Evolutionary conservation across 2,888 invertebrate genomes (phyloP).

Genomic region (Neoascia interrupta): DNA sequence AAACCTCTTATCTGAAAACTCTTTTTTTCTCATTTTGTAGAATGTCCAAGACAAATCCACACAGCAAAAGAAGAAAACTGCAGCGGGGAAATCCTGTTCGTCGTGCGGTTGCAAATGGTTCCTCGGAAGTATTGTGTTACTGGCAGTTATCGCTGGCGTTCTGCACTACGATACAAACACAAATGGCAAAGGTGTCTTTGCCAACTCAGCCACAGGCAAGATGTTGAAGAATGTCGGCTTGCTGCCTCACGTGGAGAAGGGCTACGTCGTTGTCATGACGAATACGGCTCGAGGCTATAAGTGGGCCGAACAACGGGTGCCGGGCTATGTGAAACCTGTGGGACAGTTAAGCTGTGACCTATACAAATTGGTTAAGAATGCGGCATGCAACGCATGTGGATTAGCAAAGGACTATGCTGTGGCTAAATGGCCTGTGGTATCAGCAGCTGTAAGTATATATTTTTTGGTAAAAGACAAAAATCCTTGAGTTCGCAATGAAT

Average conservation of each 20-base stretch:
- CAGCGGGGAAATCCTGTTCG: conserved; percentile 73
- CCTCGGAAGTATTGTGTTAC: conserved; percentile 83
- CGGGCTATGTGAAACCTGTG: conserved; percentile 85
- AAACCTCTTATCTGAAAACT: neutral
- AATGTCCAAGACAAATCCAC: conserved; percentile 75
- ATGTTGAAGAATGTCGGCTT: conserved; percentile 84
- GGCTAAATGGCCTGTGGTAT: conserved; percentile 81
- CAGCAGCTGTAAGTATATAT: conserved; percentile 81
- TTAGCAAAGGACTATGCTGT: conserved; percentile 81
- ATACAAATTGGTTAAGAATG: conserved; percentile 81
- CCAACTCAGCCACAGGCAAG: conserved; percentile 85
- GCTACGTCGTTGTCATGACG: conserved; percentile 83
- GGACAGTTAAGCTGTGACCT: conserved; percentile 83
- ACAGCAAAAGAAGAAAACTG: conserved; percentile 76
- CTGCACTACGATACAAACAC: conserved; percentile 84
- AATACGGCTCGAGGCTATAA: conserved; percentile 84
- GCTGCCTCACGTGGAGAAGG: conserved; percentile 83
- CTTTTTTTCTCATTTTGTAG: conserved; percentile 67
- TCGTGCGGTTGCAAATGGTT: conserved; percentile 83
- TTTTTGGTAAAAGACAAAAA: too few relatives aligned
- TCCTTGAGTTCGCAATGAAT: too few relatives aligned
- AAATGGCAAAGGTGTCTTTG: conserved; percentile 85
- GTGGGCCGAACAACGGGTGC: conserved; percentile 85
- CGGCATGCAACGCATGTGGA: conserved; percentile 80
- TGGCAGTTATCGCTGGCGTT: conserved; percentile 82